Percentiles rank a stretch among this genome's conserved stretches.
phyloP scores from a whole-genome alignment of 2,797 vertebrate species.

The Rhinella marina region DNA sequence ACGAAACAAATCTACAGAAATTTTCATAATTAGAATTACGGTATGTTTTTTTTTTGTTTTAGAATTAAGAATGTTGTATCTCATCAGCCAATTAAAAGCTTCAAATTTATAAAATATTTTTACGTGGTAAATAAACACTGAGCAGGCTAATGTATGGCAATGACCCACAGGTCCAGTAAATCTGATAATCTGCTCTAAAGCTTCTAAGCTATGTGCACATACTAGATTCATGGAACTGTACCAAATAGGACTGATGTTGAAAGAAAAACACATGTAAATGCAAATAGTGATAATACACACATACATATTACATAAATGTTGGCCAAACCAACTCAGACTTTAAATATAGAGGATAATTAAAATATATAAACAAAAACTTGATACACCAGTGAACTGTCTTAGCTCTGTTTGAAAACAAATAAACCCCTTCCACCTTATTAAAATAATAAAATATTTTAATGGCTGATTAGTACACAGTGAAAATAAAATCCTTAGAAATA shows the following conservation, averaged over 20 bases:
- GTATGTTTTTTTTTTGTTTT: too few species aligned
- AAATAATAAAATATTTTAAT: constrained; percentile 1
- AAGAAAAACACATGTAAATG: background rate
- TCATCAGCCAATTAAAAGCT: too few species aligned
- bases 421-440: background rate
- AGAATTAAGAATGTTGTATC: too few species aligned
- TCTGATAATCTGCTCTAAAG: background rate
- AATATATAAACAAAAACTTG: background rate
- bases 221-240: background rate
- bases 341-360: background rate
- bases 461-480: background rate
- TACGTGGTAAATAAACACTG: too few species aligned
- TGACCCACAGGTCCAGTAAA: background rate
- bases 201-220: background rate
- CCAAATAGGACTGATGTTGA: too few species aligned
- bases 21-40: too few species aligned
- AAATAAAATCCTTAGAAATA: background rate
- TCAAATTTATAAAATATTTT: too few species aligned
- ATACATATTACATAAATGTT: too few species aligned
- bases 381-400: background rate
- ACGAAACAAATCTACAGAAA: too few species aligned
- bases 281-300: background rate
- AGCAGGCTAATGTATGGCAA: too few species aligned
- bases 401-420: background rate
- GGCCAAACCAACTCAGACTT: background rate